Evolutionary conservation across 2,113 vertebrate species (phyloP), one percentile per base, ranked within the genome.

Genomic region (Ptilonorhynchus violaceus): DNA sequence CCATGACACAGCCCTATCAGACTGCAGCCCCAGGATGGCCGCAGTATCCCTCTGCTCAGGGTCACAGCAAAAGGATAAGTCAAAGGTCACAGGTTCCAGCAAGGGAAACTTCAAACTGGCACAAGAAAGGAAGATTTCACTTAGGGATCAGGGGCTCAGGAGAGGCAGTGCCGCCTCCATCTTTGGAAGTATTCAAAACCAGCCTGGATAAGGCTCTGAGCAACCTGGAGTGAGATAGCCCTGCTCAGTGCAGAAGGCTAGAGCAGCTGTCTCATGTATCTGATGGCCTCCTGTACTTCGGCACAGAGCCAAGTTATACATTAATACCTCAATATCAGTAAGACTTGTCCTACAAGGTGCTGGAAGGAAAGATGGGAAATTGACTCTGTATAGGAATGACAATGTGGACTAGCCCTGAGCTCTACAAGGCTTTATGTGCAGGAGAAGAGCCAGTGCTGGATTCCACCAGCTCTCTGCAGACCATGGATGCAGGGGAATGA

Each of bases 1-100:
- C 37, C 37, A 39, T 10, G 37, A 39, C 37, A 39, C 37, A 39
- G 37, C 37, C 37, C 37, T 39, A 39, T 6, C 0, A 0, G 24
- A 33, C 62, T 80, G 62, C 77, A 84, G 46, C 17, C 28, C 44
- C 23, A 39, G 73, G 13, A 12, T 44, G 39, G 39, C 23, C 28
- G 17, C 33, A 52, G 44, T 2, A 31, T 39, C 21, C 35, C 14
- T 73, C 67, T 76, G 15, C 66, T 88, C 8, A 7, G 19, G 16
- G 49, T 47, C 58, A 78, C 55, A 27, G 18, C 1, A 4, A 44
- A 82, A 50, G 18, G 9, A 69, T 0, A 1, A 88, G 15, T 30
- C 58, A 53, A 55, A 18, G 27, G 15, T 42, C 25, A 35, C 27
- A 46, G 42, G 15, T 5, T 83, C 42, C 84, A 67, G 31, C n/a